Evolutionary conservation across 2,888 invertebrate genomes (phyloP).

Genomic region (Gastrophysa polygoni): DNA sequence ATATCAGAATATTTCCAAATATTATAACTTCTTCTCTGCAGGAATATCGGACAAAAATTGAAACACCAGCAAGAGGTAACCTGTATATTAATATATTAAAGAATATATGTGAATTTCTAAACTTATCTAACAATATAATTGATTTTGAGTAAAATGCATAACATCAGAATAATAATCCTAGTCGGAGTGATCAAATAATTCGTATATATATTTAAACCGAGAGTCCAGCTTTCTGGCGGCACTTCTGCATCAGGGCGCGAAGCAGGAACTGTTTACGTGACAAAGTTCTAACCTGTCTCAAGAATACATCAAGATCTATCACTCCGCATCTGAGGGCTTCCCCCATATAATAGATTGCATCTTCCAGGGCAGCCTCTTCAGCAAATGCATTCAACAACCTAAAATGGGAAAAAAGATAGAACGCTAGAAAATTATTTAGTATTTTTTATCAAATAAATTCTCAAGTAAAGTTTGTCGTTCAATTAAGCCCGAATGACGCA

Average conservation of each 20-base stretch:
- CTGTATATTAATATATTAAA: conserved; percentile 6
- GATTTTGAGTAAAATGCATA: conserved; percentile 25
- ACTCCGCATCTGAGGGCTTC: conserved; percentile 91
- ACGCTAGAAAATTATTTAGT: no score
- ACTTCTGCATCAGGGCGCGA: conserved; percentile 94
- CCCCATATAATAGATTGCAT: conserved; percentile 97
- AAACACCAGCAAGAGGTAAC: no score
- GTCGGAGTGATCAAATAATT: not conserved
- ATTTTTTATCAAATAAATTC: no score
- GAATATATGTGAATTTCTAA: conserved; percentile 18
- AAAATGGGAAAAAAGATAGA: no score
- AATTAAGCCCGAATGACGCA: no score
- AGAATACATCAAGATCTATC: conserved; percentile 94
- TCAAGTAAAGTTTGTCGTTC: no score
- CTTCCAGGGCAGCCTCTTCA: conserved; percentile 97
- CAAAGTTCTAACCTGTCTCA: conserved; percentile 94
- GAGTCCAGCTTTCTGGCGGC: conserved; percentile 91
- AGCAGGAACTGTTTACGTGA: conserved; percentile 96
- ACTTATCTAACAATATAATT: conserved; percentile 30
- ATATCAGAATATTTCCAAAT: no score
- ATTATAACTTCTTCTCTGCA: no score
- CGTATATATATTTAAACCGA: conserved; percentile 62
- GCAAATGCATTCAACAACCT: conserved; percentile 92
- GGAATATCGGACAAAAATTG: no score
- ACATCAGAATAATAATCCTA: not conserved